Evolutionary conservation across 2,888 invertebrate species (phyloP), one percentile per base, ranked within the genome.

Genomic region (Eucera pruinosa): DNA sequence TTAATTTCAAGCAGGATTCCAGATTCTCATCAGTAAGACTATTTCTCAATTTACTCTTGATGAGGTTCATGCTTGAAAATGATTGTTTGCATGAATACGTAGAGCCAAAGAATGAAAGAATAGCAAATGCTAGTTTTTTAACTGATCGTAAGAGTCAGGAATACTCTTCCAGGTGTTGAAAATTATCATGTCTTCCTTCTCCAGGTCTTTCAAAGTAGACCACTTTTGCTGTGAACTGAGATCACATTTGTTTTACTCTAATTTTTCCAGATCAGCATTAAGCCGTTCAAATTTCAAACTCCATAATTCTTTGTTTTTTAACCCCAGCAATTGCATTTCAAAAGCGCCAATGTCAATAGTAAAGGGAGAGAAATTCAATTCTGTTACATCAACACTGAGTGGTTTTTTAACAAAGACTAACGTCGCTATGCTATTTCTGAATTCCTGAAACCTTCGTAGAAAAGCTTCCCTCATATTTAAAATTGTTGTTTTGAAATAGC

Each of bases 181-280:
- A 65, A 65, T 61, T 2, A 61, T 33, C 57, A 58, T 41, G 36
- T 55, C 45, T 58, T 58, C 58, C 45, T 58, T 45, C 45, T 58
- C 45, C 58, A 58, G 58, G 30, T 61, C 61, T 5, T 48, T 62
- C 50, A 50, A 62, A 62, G 62, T 18, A 41, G 62, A 41, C 50
- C 65, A 61, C 91, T 93, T 93, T 1, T 70, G 62, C 25, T 70
- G 39, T 67, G 78, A 76, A 81, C 64, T 76, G 71, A 48, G 73
- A 90, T 76, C 68, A 87, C 83, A 84, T 87, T 87, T 87, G 1
- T 87, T 82, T 52, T 84, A 82, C 81, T 89, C 86, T 80, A 89
- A 76, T 84, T 79, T 83, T 87, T 88, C 86, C 78, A 88, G 74
- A 48, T 90, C 91, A 93, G 91, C 90, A 90, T 91, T 88, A 79